These are phyloP conservation scores for Coranthus polyacanthus DNA, from an alignment of 2,797 vertebrate genomes.

Conservation along the genomic window DNA sequence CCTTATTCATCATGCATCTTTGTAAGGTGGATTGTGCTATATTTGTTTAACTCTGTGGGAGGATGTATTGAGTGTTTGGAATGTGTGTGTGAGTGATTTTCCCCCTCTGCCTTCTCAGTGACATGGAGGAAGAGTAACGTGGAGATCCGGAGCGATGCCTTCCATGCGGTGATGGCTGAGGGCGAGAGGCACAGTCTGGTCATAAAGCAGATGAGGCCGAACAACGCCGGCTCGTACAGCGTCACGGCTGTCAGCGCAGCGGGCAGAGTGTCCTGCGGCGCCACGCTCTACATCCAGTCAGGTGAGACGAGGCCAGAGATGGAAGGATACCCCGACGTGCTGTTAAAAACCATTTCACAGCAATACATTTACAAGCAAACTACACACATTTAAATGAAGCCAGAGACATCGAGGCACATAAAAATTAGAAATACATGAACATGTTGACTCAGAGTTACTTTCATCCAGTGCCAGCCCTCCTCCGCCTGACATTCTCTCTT, in stretches of 20 bases:
- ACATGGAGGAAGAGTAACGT: conserved; percentile 89
- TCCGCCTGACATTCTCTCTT: conserved; percentile 67
- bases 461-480: conserved; percentile 67
- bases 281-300: conserved; percentile 85
- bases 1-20: conserved; percentile 19
- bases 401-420: conserved; percentile 5
- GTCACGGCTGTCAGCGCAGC: conserved; percentile 86
- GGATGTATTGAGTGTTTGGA: conserved; percentile 20
- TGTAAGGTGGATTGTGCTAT: conserved; percentile 18
- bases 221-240: conserved; percentile 86
- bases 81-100: conserved; percentile 6
- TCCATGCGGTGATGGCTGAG: conserved; percentile 83
- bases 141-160: conserved; percentile 77
- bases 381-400: conserved; percentile 13
- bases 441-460: conserved; percentile 45
- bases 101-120: conserved; percentile 79
- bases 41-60: conserved; percentile 29
- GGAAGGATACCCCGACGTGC: background rate
- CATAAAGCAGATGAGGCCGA: conserved; percentile 82
- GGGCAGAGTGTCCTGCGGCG: conserved; percentile 86
- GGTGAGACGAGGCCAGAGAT: conserved; percentile 80
- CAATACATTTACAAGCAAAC: background rate
- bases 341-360: background rate
- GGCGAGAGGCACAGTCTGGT: conserved; percentile 87
- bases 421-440: conserved; percentile 28